phyloP scores from a whole-genome alignment of 1,140 invertebrate species.

The Tribolium madens region DNA sequence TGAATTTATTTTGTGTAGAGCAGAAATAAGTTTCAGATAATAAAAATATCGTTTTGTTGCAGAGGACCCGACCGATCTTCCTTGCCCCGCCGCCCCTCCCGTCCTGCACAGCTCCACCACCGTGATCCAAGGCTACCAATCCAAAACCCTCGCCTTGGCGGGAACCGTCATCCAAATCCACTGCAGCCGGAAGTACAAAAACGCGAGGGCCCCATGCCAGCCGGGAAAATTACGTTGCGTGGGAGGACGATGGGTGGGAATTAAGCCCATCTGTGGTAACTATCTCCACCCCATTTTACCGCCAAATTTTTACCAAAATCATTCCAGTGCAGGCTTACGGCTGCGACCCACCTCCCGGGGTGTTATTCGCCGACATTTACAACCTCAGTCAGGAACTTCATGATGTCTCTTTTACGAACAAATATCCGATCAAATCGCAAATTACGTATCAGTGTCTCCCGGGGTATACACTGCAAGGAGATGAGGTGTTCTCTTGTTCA shows the following conservation, averaged over 20 bases:
- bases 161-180: conserved; percentile 57
- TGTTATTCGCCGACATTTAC: conserved; percentile 48
- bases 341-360: conserved; percentile 56
- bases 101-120: conserved; percentile 50
- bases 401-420: conserved; percentile 31
- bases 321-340: conserved; percentile 55
- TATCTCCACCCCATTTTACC: not conserved
- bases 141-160: conserved; percentile 42
- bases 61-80: conserved; percentile 43
- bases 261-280: conserved; percentile 60
- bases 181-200: conserved; percentile 56
- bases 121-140: conserved; percentile 49
- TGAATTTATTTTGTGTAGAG: no score
- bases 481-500: conserved; percentile 64
- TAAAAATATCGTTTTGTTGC: no score
- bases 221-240: conserved; percentile 57
- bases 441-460: conserved; percentile 65
- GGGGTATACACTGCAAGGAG: conserved; percentile 65
- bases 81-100: conserved; percentile 47
- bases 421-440: conserved; percentile 62
- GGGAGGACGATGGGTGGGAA: conserved; percentile 59
- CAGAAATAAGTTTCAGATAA: no score
- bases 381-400: conserved; percentile 33
- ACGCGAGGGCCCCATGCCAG: conserved; percentile 55
- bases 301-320: conserved; percentile 14